Percentiles rank a stretch among this genome's conserved stretches.
Evolutionary conservation across 2,797 vertebrate genomes (phyloP).

Genomic region (Sorex maritimensis): DNA sequence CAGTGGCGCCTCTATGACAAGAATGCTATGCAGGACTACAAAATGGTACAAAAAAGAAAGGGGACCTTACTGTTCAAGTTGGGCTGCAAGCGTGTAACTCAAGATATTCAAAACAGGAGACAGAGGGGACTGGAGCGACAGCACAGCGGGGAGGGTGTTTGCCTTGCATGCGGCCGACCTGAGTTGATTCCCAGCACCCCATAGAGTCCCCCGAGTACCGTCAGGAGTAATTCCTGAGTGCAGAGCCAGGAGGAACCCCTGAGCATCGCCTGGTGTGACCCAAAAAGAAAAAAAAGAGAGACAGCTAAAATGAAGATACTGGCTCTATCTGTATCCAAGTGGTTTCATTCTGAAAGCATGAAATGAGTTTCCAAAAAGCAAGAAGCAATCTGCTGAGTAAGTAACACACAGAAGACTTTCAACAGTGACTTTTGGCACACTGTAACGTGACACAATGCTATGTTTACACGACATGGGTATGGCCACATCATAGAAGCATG

Average conservation of each 20-base stretch:
- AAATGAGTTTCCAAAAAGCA: background rate
- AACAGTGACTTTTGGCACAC: background rate
- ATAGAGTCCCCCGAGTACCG: too few species aligned
- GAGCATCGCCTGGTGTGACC: too few species aligned
- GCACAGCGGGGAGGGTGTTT: too few species aligned
- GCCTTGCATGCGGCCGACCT: too few species aligned
- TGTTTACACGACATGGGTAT: background rate
- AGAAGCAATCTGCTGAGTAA: background rate
- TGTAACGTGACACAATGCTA: conserved; percentile 12
- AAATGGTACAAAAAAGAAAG: background rate
- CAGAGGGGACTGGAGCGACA: too few species aligned
- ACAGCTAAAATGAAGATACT: background rate
- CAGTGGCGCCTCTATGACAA: background rate
- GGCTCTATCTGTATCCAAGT: background rate
- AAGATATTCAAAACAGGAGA: conserved; percentile 56
- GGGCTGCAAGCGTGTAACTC: background rate
- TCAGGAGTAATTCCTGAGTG: too few species aligned
- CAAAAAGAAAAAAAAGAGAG: too few species aligned
- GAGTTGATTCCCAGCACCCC: too few species aligned
- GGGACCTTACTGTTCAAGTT: conserved; percentile 11
- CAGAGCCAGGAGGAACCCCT: too few species aligned
- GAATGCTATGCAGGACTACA: background rate
- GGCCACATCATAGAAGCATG: background rate
- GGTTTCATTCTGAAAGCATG: conserved; percentile 24
- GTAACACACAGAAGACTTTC: conserved; percentile 13